Evolutionary conservation across 2,113 vertebrate genomes (phyloP), one percentile per base, ranked within the genome.

Genomic region (Proteles cristata): DNA sequence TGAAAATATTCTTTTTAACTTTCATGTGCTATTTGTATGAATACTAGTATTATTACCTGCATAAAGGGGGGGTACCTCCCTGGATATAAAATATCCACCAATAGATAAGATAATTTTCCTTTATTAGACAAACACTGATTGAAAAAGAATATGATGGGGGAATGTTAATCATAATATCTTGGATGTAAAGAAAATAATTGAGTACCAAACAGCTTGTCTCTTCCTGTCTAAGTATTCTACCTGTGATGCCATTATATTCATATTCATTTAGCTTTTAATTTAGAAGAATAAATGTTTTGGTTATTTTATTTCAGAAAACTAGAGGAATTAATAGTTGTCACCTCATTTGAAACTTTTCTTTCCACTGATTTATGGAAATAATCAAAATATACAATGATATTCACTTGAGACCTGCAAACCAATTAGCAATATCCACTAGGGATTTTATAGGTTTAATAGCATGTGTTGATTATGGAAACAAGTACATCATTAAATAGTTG

Each of bases 301-400:
- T 85, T 79, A 39, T 90, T 77, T 91, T 87, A 66, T 87, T 79
- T 3, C 1, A n/a, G 9, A 2, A 4, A 93, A 66, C 39, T 86
- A 35, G 63, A 81, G 9, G 17, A 83, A 4, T 96, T 91, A 79
- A 79, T 65, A 69, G 31, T 33, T 95, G 6, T 58, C 19, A 74
- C 11, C 5, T 90, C 12, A 48, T 77, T 92, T 88, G 53, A 88
- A 63, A 87, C 1, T 14, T 80, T 87, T 90, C 79, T 74, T 55
- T 26, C 65, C 21, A 65, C 9, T 95, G 33, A 90, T 68, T 82
- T 95, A 88, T 88, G 16, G 31, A 79, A 97, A 88, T 66, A 73
- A 95, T 86, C 10, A 92, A 97, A 93, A 95, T 35, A 91, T 68
- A 74, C 45, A 61, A 65, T 71, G 33, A 88, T 61, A 89, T 16